Evolutionary conservation across 1,140 invertebrate species (phyloP).

Genomic region (Macrobrachium rosenbergii): DNA sequence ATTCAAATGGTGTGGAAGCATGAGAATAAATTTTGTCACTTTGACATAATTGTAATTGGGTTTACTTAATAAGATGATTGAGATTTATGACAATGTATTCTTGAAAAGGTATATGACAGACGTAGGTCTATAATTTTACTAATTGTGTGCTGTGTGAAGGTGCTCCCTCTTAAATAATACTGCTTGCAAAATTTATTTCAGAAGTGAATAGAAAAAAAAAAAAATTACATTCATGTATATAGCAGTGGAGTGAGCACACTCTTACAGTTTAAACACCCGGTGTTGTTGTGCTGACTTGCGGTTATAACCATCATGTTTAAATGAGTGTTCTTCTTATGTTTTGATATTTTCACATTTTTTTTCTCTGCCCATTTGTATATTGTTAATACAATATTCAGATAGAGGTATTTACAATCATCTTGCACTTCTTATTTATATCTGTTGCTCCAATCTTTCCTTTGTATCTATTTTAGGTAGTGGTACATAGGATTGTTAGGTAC

Average conservation of each 20-base stretch:
- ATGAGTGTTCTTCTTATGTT: background rate
- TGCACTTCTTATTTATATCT: too few species aligned
- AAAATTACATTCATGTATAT: conserved; percentile 14
- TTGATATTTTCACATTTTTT: background rate
- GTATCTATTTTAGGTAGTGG: background rate
- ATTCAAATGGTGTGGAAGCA: conserved; percentile 60
- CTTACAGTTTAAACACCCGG: conserved; percentile 48
- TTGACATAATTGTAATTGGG: conserved; percentile 61
- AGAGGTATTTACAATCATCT: too few species aligned
- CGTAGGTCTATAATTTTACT: conserved; percentile 64
- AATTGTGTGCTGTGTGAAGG: conserved; percentile 59
- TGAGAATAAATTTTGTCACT: conserved; percentile 62
- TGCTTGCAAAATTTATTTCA: conserved; percentile 21
- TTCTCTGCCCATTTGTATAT: background rate
- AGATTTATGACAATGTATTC: conserved; percentile 61
- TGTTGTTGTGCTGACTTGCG: conserved; percentile 50
- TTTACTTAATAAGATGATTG: conserved; percentile 54
- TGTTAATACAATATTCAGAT: background rate
- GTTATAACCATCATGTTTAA: conserved; percentile 33
- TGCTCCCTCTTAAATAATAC: conserved; percentile 49
- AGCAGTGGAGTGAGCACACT: conserved; percentile 55
- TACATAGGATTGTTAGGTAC: background rate
- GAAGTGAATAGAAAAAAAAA: background rate
- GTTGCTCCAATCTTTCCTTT: too few species aligned
- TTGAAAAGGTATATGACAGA: conserved; percentile 61